Evolutionary conservation across 2,888 invertebrate genomes (phyloP).

Genomic region (Urechis unicinctus): DNA sequence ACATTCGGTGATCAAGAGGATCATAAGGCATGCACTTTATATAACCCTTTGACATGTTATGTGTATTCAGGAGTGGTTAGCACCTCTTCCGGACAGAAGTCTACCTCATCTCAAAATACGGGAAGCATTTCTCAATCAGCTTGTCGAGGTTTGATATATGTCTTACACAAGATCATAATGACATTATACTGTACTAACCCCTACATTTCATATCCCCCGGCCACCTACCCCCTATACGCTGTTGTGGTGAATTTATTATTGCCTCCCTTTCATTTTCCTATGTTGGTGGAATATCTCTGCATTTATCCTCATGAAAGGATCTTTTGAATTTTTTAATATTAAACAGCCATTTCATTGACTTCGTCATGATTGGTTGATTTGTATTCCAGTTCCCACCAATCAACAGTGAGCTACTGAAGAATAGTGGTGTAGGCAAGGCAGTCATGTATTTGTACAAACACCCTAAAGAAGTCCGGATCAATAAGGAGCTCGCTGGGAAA

Average conservation of each 20-base stretch:
- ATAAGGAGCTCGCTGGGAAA: slow-evolving; percentile 81
- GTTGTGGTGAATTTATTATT: no score
- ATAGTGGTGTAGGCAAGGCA: slow-evolving; percentile 96
- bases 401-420: slow-evolving; percentile 82
- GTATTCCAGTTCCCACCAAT: slow-evolving; percentile 77
- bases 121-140: slow-evolving; percentile 67
- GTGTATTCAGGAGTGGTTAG: slow-evolving; percentile 85
- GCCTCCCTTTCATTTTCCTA: no score
- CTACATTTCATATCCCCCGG: no score
- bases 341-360: no score
- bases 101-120: slow-evolving; percentile 91
- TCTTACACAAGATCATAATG: not conserved
- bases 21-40: no score
- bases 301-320: no score
- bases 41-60: no score
- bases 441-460: slow-evolving; percentile 99
- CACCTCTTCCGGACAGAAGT: slow-evolving; percentile 94
- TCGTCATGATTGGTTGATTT: no score
- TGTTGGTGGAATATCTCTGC: no score
- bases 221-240: no score
- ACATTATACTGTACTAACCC: not conserved
- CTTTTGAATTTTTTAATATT: no score
- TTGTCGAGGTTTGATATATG: slow-evolving; percentile 47
- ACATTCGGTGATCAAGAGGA: no score
- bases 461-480: slow-evolving; percentile 89